Evolutionary conservation across 2,113 vertebrate species (phyloP), one percentile per base, ranked within the genome.

Genomic region (Corynorhinus townsendii): DNA sequence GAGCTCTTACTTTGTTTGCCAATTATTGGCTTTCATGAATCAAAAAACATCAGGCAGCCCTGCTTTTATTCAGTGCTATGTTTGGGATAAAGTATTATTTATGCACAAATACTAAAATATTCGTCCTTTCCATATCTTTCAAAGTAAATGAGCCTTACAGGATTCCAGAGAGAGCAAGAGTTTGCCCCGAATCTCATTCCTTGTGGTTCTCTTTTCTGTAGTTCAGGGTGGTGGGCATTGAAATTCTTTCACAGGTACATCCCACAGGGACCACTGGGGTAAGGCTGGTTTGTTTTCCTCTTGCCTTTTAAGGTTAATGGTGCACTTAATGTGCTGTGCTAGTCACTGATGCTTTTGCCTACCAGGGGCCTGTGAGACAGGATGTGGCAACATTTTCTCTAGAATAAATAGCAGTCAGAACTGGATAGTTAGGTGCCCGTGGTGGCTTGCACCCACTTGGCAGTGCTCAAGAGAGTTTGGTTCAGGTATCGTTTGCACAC

Each of bases 381-480:
- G 98, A 98, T 98, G 98, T 98, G 97, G 89, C 97, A 96, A 89
- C 88, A 93, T 79, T 68, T 96, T 96, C 96, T 95, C 75, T 69
- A 91, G 84, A 91, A 69, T 30, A 72, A 85, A 47, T 14, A 80
- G 22, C 30, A n/a, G 28, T 11, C 22, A 24, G 33, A 12, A 2
- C 4, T 2, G 24, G 28, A 14, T 19, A 35, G 45, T 17, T 19
- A 47, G 64, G 14, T 72, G 33, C 35, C 66, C 54, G 7, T 10
- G 26, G 66, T 84, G 66, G 71, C 28, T 30, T 40, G 62, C 9
- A 22, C 76, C 81, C 59, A 14, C 16, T 26, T 62, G 87, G 59
- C 40, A 3, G 10, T 3, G 3, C 69, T 49, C 33, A 40, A 10
- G 33, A 66, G 72, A 56, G 47, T 30, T 35, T 66, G 45, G 64